These are phyloP conservation scores for Oxygymnocypris stewartii DNA, from an alignment of 2,113 vertebrate genomes.

Conservation along the genomic window DNA sequence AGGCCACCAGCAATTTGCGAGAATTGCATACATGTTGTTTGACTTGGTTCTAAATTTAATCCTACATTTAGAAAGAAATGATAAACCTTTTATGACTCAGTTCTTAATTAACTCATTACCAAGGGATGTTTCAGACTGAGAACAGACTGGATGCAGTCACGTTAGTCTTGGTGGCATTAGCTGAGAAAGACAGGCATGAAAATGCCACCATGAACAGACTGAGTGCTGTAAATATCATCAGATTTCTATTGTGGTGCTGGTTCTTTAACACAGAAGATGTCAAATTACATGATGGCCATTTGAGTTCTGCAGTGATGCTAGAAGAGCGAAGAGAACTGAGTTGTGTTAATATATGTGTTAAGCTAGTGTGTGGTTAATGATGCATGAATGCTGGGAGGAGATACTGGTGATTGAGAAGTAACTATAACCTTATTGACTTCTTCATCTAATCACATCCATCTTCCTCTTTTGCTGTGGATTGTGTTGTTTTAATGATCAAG, in stretches of 20 bases:
- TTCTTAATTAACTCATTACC: conserved; percentile 12
- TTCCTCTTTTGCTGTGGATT: background rate
- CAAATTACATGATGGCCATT: background rate
- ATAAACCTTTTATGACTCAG: background rate
- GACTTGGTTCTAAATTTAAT: no score
- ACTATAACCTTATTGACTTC: background rate
- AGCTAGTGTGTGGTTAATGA: conserved; percentile 8
- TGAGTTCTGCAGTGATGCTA: background rate
- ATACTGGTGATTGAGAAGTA: conserved; percentile 1
- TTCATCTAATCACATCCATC: background rate
- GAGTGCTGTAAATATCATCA: conserved; percentile 21
- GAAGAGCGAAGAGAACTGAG: background rate
- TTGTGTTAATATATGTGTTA: background rate
- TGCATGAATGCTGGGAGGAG: background rate
- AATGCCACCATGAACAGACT: conserved; percentile 27
- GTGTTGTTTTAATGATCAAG: background rate
- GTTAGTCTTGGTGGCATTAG: conserved; percentile 23
- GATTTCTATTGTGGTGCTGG: background rate
- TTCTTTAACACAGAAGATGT: conserved; percentile 7
- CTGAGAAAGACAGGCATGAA: conserved; percentile 4
- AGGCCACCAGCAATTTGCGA: background rate
- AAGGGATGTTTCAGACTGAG: conserved; percentile 9
- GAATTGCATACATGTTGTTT: background rate
- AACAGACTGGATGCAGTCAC: conserved; percentile 1
- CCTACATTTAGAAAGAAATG: no score